Conservation (phyloP, 35 echinoderm and acorn worm species). For the Heliocidaris erythrogramma region DNA sequence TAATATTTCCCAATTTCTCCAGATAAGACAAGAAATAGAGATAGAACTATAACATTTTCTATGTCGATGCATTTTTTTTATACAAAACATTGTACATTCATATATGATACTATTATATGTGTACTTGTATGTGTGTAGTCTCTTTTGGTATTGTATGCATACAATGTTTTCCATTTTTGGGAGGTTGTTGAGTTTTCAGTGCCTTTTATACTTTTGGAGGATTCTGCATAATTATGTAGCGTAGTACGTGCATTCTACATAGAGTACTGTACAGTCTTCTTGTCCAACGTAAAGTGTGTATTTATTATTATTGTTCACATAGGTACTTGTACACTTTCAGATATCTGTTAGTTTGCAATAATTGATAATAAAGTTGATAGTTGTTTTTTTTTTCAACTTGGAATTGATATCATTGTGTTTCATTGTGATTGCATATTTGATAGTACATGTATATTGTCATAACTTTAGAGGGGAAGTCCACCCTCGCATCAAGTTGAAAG, state of each 20-base stretch:
- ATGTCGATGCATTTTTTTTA: constrained; percentile 21
- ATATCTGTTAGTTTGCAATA: constrained; percentile 33
- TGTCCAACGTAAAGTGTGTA: background rate
- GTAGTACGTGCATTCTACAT: background rate
- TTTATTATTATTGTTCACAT: constrained; percentile 24
- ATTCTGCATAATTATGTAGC: background rate
- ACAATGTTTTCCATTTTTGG: background rate
- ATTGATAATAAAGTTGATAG: constrained; percentile 27
- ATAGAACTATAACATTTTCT: background rate
- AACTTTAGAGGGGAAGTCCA: background rate
- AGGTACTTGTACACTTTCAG: background rate
- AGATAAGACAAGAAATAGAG: background rate
- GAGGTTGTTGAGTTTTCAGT: constrained; percentile 20
- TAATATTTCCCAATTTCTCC: background rate
- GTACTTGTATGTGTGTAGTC: constrained; percentile 19
- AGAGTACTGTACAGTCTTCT: background rate
- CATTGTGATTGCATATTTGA: background rate
- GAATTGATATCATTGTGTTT: background rate
- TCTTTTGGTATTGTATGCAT: constrained; percentile 4
- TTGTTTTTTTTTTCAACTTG: constrained; percentile 30
- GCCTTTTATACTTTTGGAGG: constrained; percentile 43
- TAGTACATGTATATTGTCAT: background rate
- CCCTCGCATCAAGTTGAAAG: background rate
- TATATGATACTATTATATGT: constrained; percentile 14
- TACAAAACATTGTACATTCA: background rate